Base-by-base conservation (phyloP, 2,888 invertebrate species). In the Leucania comma region DNA sequence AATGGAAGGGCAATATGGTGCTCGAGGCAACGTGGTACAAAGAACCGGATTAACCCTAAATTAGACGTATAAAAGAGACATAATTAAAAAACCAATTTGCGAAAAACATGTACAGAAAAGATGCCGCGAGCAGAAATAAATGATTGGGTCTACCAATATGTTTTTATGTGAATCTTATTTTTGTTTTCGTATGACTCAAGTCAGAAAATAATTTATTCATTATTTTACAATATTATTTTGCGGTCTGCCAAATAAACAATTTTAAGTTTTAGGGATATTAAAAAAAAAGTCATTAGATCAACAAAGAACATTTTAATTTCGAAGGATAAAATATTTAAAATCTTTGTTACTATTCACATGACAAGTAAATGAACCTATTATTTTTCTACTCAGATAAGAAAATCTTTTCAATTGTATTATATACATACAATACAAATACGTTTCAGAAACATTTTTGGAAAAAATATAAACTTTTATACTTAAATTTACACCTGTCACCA, bases 11-110 rank as follows among this genome's bases (percentile, higher is more conserved):
- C 87, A 89, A 87, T 83, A 86, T 83, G 87, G 72, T 80, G 89
- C 90, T 86, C 68, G 72, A 78, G 88, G 90, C 89, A 75, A 83
- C 72, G 76, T 76, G 77, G 81, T 75, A 88, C 87, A 89, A 86
- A 87, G 83, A 83, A 81, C 83, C 78, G 87, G 88, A 88, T 88
- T 88, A 90, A 88, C 87, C 86, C 87, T 88, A 89, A 91, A 90
- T 91, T 89, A 90, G 90, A 88, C 83, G 87, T 88, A 88, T 88
- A 91, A 90, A 89, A 90, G 88, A 89, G 86, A 86, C 86, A 89
- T 92, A 93, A 93, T 93, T 93, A 93, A 93, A 93, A 93, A 93
- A 90, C 86, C 90, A 92, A 93, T 92, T 93, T 92, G 82, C 76
- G 70, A 83, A 85, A 78, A 80, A 84, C 72, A 80, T 72, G 82